Conservation (phyloP, 2,113 vertebrate species). For the Mustela lutreola region DNA sequence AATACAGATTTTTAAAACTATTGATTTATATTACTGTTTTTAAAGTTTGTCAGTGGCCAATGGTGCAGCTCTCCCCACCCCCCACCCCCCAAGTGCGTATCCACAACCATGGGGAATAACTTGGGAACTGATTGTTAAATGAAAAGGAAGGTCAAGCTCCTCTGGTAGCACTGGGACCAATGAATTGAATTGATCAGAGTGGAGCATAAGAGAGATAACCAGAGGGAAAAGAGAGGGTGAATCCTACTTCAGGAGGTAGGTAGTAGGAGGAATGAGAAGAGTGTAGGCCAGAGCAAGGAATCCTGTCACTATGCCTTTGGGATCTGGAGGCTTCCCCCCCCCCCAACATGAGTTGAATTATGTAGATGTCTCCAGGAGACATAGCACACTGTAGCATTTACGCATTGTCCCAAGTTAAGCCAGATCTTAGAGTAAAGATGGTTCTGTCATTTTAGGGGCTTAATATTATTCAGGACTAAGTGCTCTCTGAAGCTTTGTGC, state of each 20-base stretch:
- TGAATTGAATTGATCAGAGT: not conserved
- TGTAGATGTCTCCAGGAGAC: not conserved
- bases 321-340: not conserved
- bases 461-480: not conserved
- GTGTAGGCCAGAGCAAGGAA: not conserved
- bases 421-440: not conserved
- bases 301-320: not conserved
- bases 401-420: not conserved
- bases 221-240: not conserved
- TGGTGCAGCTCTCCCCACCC: not conserved
- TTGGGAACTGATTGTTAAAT: not conserved
- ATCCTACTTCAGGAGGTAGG: not conserved
- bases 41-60: not conserved
- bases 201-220: not conserved
- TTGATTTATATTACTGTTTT: not conserved
- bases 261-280: not conserved
- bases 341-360: not conserved
- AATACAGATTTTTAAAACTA: not conserved
- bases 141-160: not conserved
- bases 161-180: not conserved
- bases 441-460: not conserved
- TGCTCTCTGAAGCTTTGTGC: not conserved
- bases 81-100: not conserved
- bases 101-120: not conserved
- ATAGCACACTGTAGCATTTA: not conserved